phyloP scores from a whole-genome alignment of 1,140 invertebrate species.

The Bombyx mori region DNA sequence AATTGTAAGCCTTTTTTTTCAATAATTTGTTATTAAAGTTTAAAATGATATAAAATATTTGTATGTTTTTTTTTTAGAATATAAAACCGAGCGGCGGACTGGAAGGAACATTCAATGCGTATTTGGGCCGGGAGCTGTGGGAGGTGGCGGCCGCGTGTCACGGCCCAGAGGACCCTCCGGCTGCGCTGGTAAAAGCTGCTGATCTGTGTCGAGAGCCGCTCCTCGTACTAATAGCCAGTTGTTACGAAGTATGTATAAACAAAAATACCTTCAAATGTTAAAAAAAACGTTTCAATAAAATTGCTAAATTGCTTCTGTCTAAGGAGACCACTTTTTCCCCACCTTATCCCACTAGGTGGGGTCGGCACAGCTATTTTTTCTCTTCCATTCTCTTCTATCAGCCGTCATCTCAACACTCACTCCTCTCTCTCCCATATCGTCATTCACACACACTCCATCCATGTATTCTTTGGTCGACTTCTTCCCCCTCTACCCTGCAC shows the following conservation, averaged over 20 bases:
- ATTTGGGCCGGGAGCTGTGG: conserved; percentile 72
- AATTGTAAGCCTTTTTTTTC: conserved; percentile 35
- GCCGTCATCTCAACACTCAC: too few species aligned
- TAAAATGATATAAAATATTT: not conserved
- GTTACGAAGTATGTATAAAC: conserved; percentile 73
- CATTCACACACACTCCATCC: too few species aligned
- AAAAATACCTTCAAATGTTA: too few species aligned
- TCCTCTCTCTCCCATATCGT: too few species aligned
- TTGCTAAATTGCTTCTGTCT: too few species aligned
- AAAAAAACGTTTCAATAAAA: too few species aligned
- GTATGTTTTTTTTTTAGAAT: conserved; percentile 21
- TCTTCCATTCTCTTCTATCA: too few species aligned
- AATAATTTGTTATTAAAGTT: not conserved
- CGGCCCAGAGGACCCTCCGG: conserved; percentile 77
- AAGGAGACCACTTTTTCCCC: too few species aligned
- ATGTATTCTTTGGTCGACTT: too few species aligned
- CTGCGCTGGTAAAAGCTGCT: conserved; percentile 73
- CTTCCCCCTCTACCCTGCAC: too few species aligned
- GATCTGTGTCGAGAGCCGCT: conserved; percentile 71
- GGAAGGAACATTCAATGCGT: conserved; percentile 40
- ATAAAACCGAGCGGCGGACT: conserved; percentile 33
- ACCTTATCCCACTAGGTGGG: too few species aligned
- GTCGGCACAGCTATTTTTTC: too few species aligned
- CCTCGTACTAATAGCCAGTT: conserved; percentile 76
- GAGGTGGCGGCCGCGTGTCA: conserved; percentile 76